These are phyloP conservation scores for Halcyon smyrnensis DNA, from an alignment of 2,797 vertebrate species.

Conservation along the genomic window DNA sequence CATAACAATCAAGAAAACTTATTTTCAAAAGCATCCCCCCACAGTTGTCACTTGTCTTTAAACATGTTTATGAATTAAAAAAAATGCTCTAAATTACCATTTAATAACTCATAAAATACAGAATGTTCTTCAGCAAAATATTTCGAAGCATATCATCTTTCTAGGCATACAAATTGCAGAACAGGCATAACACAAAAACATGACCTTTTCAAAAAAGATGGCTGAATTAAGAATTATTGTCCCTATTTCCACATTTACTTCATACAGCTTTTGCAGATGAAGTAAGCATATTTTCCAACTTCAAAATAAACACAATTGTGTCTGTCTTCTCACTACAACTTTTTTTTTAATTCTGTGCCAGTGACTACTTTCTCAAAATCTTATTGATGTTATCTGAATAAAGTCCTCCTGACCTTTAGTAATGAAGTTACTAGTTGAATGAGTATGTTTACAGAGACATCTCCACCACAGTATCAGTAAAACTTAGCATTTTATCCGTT, in stretches of 20 bases:
- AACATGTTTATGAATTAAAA: neutral
- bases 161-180: neutral
- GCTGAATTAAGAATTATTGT: neutral
- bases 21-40: neutral
- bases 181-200: neutral
- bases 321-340: neutral
- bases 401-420: neutral
- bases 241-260: neutral
- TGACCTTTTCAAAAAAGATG: slow-evolving; percentile 24
- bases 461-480: neutral
- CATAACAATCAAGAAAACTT: neutral
- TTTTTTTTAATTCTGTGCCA: neutral
- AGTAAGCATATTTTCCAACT: neutral
- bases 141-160: neutral
- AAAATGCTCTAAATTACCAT: neutral
- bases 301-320: neutral
- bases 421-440: neutral
- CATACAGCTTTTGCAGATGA: neutral
- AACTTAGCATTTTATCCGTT: neutral
- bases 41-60: neutral
- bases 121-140: neutral
- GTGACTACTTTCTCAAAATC: neutral
- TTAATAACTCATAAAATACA: neutral
- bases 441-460: neutral
- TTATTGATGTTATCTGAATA: fast-evolving